Base-by-base conservation (phyloP, 1,140 invertebrate species). In the Ruditapes philippinarum region DNA sequence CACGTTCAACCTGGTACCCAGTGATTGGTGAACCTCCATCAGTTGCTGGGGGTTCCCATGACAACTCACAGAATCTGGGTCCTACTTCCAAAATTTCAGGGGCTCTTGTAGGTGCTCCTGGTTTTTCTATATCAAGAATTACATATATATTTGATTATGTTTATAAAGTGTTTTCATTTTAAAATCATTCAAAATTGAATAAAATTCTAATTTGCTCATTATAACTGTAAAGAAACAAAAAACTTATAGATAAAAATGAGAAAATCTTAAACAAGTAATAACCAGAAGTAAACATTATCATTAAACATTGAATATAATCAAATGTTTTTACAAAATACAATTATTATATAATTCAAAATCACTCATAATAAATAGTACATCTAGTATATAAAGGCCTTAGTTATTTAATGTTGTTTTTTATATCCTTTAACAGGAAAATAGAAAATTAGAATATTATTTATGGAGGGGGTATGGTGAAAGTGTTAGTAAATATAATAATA, bases 41-140 rank as follows among this genome's bases (percentile, higher is more conserved):
- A 95, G 99, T 98, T 94, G 99, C 98, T 62, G 99, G 99, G 95
- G 99, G 99, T 90, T 98, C 97, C 99, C 99, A 99, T 93, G 98
- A 97, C 12, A 99, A 96, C 94, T 99, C 99, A 94, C 98, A 98
- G 45, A 98, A 98, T 95, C 99, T 98, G 95, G 98, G 98, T 22
- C 98, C 98, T 42, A 99, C 97, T 94, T 99, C 98, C 9, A 97
- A 96, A 28, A 99, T 98, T 96, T 91, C 89, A 86, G 95, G 95
- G 42, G 93, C 92, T 54, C 92, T 92, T 65, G 91, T 62, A 45
- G 90, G 89, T 36, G 93, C 91, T 73, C 88, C 91, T 70, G 94
- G 94, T 89, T 93, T 92, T 78, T 93, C 94, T 95, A 82, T 19
- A 57, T 19, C 9, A 12, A n/a, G 5, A 9, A 19, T 57, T 9